Evolutionary conservation across 2,113 vertebrate genomes (phyloP).

Genomic region (Eptatretus burgeri): DNA sequence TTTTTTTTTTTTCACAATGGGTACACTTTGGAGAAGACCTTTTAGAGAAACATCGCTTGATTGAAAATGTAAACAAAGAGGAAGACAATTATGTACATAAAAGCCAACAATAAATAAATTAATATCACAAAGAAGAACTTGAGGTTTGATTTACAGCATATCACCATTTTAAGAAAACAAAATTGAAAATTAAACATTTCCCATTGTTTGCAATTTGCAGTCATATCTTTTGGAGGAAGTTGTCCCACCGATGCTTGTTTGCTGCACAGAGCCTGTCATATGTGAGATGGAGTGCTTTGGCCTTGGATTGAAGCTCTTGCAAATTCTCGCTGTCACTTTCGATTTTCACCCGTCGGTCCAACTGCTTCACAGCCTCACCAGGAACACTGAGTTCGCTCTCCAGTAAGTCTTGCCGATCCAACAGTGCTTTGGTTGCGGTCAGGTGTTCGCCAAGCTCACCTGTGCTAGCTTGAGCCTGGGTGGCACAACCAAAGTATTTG

Average conservation of each 20-base stretch:
- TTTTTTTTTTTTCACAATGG: too few relatives aligned
- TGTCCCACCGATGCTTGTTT: constrained; percentile 31
- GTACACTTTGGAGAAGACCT: too few relatives aligned
- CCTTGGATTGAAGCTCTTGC: constrained; percentile 25
- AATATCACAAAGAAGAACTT: too few relatives aligned
- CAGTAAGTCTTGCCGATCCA: constrained; percentile 42
- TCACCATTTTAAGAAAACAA: too few relatives aligned
- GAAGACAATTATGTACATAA: too few relatives aligned
- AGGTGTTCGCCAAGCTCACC: constrained; percentile 32
- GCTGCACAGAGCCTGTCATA: constrained; percentile 26
- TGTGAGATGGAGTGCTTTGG: constrained; percentile 22
- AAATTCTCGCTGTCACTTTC: constrained; percentile 15
- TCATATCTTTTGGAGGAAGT: too few relatives aligned
- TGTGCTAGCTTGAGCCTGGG: constrained; percentile 24
- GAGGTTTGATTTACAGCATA: too few relatives aligned
- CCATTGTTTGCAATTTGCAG: too few relatives aligned
- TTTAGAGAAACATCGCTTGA: too few relatives aligned
- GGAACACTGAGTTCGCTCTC: constrained; percentile 31
- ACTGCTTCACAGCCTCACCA: constrained; percentile 21
- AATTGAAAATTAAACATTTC: too few relatives aligned
- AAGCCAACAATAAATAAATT: too few relatives aligned
- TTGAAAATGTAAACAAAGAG: too few relatives aligned
- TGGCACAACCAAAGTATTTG: not conserved
- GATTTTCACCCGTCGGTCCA: constrained; percentile 18
- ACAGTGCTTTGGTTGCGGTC: constrained; percentile 27